These are phyloP conservation scores for Pachymerium ferrugineum DNA, from an alignment of 2,888 invertebrate genomes.

Conservation along the genomic window DNA sequence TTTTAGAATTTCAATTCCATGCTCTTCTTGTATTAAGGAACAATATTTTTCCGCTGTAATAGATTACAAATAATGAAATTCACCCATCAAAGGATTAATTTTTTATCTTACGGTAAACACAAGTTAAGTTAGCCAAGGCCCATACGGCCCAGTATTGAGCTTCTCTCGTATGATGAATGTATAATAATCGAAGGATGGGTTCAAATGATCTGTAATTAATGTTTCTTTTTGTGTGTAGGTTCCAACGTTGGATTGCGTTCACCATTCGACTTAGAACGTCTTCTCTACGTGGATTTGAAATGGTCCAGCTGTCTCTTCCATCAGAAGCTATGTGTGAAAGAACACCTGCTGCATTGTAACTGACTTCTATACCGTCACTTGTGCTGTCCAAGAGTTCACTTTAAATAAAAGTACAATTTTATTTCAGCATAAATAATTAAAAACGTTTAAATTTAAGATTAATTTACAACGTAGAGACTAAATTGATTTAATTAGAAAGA, in stretches of 20 bases:
- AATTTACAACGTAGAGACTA: not conserved
- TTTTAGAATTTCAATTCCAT: slow-evolving; percentile 68
- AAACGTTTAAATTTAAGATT: not conserved
- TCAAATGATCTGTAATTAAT: slow-evolving; percentile 95
- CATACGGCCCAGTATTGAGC: slow-evolving; percentile 96
- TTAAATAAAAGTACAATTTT: slow-evolving; percentile 33
- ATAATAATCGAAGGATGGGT: slow-evolving; percentile 79
- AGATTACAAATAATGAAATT: not conserved
- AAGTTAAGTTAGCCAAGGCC: slow-evolving; percentile 94
- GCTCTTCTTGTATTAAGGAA: slow-evolving; percentile 74
- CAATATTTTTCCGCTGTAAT: slow-evolving; percentile 86
- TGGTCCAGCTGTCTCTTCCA: slow-evolving; percentile 75
- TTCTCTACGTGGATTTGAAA: slow-evolving; percentile 63
- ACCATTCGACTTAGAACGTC: slow-evolving; percentile 70
- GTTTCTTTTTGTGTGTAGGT: slow-evolving; percentile 76
- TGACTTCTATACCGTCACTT: slow-evolving; percentile 93
- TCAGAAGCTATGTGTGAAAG: slow-evolving; percentile 93
- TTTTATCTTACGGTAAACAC: slow-evolving; percentile 70
- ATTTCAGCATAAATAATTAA: not conserved
- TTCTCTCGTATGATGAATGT: slow-evolving; percentile 76
- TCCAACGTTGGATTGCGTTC: slow-evolving; percentile 80
- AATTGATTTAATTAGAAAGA: not conserved
- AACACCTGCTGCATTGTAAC: slow-evolving; percentile 93
- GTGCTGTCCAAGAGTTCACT: slow-evolving; percentile 74
- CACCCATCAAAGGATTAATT: not conserved